Conservation (phyloP, 2,113 vertebrate genomes). For the Tupaia tana region DNA sequence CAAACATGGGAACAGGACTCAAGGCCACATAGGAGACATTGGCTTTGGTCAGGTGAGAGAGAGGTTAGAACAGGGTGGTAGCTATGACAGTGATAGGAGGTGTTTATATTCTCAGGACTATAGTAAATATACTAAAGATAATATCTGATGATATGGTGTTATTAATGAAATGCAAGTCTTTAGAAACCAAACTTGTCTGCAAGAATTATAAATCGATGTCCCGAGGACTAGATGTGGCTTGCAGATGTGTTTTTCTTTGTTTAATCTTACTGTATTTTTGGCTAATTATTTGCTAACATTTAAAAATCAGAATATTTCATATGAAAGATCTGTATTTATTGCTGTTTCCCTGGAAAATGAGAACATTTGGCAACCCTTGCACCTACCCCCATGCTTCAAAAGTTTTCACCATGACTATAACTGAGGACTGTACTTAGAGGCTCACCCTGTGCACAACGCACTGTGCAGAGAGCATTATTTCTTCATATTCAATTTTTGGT, state of each 20-base stretch:
- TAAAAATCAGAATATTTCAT: neutral
- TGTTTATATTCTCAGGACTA: neutral
- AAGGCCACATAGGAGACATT: neutral
- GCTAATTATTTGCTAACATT: conserved; percentile 3
- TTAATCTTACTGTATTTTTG: neutral
- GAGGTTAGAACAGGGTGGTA: neutral
- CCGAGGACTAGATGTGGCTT: neutral
- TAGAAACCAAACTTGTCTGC: neutral
- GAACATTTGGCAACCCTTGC: neutral
- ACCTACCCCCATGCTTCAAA: neutral
- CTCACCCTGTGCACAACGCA: fast-evolving
- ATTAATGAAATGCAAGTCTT: neutral
- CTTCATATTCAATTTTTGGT: neutral
- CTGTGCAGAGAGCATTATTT: neutral
- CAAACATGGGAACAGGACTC: neutral
- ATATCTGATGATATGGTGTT: neutral
- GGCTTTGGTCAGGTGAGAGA: neutral
- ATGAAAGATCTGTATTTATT: neutral
- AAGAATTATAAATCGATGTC: neutral
- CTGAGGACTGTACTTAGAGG: neutral
- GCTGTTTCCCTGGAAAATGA: neutral
- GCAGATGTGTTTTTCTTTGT: neutral
- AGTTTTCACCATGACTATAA: neutral
- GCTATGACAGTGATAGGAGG: neutral
- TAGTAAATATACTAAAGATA: neutral